Percentiles rank a stretch among this genome's conserved stretches.
phyloP scores from a whole-genome alignment of 1,140 invertebrate genomes.

The Octopus bimaculoides region DNA sequence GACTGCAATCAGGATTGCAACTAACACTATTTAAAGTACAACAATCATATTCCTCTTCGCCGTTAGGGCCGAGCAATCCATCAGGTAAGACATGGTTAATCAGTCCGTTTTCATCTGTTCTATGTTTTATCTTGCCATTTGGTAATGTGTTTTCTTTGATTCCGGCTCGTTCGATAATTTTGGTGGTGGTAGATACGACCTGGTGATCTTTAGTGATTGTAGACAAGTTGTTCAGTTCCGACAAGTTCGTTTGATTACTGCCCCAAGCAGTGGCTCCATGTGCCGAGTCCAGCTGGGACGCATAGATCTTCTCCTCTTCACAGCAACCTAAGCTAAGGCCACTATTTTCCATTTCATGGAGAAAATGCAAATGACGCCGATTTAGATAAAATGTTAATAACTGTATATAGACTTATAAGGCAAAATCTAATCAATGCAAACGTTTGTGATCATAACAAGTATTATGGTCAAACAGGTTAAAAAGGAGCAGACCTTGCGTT shows the following conservation, averaged over 20 bases:
- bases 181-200: neutral
- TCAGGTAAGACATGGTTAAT: slow-evolving; percentile 21
- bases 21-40: neutral
- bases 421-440: too few species aligned
- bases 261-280: slow-evolving; percentile 9
- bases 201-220: slow-evolving; percentile 7
- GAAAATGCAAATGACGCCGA: neutral
- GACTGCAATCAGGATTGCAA: neutral
- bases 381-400: too few species aligned
- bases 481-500: neutral
- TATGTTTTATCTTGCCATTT: slow-evolving; percentile 34
- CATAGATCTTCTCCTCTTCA: neutral
- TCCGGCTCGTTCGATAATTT: slow-evolving; percentile 9
- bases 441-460: too few species aligned
- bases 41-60: slow-evolving; percentile 36
- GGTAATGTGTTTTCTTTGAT: slow-evolving; percentile 22
- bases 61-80: slow-evolving; percentile 5
- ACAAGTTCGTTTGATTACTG: neutral
- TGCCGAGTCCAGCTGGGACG: slow-evolving; percentile 16
- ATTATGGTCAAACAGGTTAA: neutral
- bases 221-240: neutral
- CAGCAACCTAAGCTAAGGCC: slow-evolving; percentile 11
- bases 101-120: slow-evolving; percentile 33
- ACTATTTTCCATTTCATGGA: slow-evolving; percentile 11
- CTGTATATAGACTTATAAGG: too few species aligned